phyloP scores from a whole-genome alignment of 2,797 vertebrate species.

The Emydoidea blandingii region DNA sequence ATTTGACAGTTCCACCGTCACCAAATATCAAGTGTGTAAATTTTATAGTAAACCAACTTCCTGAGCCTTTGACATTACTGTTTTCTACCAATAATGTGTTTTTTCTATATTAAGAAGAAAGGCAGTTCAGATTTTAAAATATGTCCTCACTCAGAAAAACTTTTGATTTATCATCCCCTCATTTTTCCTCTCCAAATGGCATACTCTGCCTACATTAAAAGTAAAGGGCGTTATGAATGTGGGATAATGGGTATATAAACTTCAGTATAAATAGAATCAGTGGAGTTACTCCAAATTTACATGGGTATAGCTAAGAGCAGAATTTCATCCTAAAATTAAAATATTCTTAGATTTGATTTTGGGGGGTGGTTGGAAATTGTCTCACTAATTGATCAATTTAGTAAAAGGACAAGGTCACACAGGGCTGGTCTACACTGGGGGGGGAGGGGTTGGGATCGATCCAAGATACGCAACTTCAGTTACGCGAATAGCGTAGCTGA shows the following conservation, averaged over 20 bases:
- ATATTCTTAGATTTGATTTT: neutral
- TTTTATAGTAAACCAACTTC: neutral
- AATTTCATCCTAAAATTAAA: neutral
- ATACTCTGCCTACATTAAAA: neutral
- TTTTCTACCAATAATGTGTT: neutral
- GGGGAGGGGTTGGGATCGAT: no score
- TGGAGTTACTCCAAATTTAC: neutral
- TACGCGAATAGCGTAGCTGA: no score
- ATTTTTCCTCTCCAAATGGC: neutral
- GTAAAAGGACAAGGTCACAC: neutral
- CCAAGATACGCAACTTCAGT: no score
- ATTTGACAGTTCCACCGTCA: constrained; percentile 79
- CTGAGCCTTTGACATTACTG: neutral
- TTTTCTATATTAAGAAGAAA: neutral
- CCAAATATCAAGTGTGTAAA: constrained; percentile 85
- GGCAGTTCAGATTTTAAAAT: neutral
- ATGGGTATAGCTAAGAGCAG: neutral
- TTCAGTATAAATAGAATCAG: neutral
- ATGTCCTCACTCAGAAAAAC: neutral
- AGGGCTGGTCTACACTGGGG: no score
- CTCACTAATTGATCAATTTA: neutral
- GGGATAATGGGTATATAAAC: neutral
- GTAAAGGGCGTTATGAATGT: neutral
- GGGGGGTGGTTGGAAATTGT: accelerated
- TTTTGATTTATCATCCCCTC: neutral